Conservation (phyloP, 2,888 invertebrate genomes). For the Cepaea hortensis region DNA sequence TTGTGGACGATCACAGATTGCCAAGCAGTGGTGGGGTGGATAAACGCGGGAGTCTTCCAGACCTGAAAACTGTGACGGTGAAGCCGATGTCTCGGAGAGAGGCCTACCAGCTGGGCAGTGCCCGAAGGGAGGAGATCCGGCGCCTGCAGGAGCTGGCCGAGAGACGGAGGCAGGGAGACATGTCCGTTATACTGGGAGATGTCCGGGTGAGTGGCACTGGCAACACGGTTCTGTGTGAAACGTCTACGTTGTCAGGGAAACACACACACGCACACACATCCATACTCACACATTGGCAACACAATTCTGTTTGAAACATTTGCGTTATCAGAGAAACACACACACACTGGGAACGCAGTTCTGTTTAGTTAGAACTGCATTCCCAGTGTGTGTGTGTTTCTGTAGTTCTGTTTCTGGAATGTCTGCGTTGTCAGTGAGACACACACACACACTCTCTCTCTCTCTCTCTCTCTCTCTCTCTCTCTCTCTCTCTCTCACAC, state of each 20-base stretch:
- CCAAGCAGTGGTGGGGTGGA: constrained; percentile 51
- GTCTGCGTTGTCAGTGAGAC: not conserved
- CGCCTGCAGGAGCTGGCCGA: constrained; percentile 84
- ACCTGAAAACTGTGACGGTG: constrained; percentile 82
- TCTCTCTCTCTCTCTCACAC: not conserved
- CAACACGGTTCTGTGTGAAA: no score
- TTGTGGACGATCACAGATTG: constrained; percentile 76
- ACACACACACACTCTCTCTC: not conserved
- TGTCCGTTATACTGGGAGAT: constrained; percentile 74
- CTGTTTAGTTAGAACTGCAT: no score
- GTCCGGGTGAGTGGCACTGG: constrained; percentile 68
- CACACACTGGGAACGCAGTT: no score
- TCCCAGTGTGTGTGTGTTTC: no score
- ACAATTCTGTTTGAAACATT: no score
- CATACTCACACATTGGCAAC: no score
- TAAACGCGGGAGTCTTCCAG: constrained; percentile 90
- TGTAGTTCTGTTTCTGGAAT: no score
- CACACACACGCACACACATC: no score
- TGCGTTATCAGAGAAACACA: no score
- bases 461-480: not conserved
- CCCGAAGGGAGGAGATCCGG: constrained; percentile 90
- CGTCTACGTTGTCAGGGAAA: no score
- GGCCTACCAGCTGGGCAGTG: constrained; percentile 85
- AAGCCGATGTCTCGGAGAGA: constrained; percentile 94
- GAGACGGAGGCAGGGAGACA: constrained; percentile 72